These are phyloP conservation scores for Syngnathus scovelli DNA, from an alignment of 2,113 vertebrate species.

Conservation along the genomic window DNA sequence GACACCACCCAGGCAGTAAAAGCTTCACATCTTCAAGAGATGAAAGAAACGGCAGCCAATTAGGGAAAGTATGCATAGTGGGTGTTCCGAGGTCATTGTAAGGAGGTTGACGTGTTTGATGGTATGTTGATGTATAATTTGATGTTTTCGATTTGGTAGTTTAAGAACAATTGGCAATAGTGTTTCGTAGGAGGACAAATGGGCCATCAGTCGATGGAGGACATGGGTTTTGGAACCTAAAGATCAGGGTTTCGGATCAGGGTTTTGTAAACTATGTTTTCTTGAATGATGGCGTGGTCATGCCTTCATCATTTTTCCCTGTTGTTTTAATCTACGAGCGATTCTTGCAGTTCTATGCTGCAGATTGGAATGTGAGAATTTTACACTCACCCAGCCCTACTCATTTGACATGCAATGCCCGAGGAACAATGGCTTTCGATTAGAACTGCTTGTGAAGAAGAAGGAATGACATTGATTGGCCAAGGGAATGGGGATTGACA, in stretches of 20 bases:
- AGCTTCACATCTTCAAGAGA: slow-evolving; percentile 42
- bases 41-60: slow-evolving; percentile 40
- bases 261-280: not conserved
- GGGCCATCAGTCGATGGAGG: no score
- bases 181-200: not conserved
- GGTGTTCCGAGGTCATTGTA: slow-evolving; percentile 14
- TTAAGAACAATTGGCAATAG: not conserved
- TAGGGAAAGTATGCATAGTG: slow-evolving; percentile 34
- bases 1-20: slow-evolving; percentile 31
- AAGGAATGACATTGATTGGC: slow-evolving; percentile 70
- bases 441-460: slow-evolving; percentile 46
- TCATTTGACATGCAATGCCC: slow-evolving; percentile 48
- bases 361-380: slow-evolving; percentile 31
- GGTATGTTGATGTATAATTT: slow-evolving; percentile 3
- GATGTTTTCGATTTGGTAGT: not conserved
- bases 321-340: slow-evolving; percentile 10
- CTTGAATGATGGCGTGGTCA: slow-evolving; percentile 23
- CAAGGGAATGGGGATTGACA: slow-evolving; percentile 65
- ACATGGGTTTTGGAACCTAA: no score
- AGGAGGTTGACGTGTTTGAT: slow-evolving; percentile 9
- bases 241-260: not conserved
- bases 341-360: slow-evolving; percentile 36
- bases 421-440: slow-evolving; percentile 59
- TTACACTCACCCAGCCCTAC: slow-evolving; percentile 12
- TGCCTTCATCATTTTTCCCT: slow-evolving; percentile 19